Evolutionary conservation across 2,797 vertebrate genomes (phyloP).

Genomic region (Anas flavirostris): DNA sequence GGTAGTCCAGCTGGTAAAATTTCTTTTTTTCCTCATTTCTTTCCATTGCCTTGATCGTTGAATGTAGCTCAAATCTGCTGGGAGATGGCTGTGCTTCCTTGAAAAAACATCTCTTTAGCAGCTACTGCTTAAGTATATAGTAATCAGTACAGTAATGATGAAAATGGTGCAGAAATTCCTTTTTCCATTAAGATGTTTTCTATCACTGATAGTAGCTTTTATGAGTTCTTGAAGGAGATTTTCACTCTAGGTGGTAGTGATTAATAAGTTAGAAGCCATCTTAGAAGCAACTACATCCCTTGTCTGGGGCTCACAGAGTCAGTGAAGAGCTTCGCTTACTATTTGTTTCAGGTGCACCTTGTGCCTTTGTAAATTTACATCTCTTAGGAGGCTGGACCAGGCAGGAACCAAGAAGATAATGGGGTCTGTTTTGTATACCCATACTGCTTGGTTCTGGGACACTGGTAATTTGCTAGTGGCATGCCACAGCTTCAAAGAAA

Average conservation of each 20-base stretch:
- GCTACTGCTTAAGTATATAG: not conserved
- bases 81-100: not conserved
- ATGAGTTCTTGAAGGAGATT: not conserved
- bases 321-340: not conserved
- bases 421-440: not conserved
- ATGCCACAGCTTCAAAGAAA: not conserved
- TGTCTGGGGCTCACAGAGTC: not conserved
- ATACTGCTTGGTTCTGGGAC: rapidly evolving
- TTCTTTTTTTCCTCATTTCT: not conserved
- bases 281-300: not conserved
- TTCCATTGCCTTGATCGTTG: not conserved
- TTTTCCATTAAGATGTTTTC: not conserved
- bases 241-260: not conserved
- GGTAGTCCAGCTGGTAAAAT: not conserved
- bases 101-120: not conserved
- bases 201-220: not conserved
- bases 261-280: not conserved
- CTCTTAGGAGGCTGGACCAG: not conserved
- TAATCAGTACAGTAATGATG: not conserved
- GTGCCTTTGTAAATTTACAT: not conserved
- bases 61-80: not conserved
- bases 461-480: not conserved
- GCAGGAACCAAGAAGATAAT: not conserved
- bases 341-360: not conserved
- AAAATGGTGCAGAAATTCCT: not conserved